phyloP scores from a whole-genome alignment of 2,888 invertebrate species.

The Thumatha senex region DNA sequence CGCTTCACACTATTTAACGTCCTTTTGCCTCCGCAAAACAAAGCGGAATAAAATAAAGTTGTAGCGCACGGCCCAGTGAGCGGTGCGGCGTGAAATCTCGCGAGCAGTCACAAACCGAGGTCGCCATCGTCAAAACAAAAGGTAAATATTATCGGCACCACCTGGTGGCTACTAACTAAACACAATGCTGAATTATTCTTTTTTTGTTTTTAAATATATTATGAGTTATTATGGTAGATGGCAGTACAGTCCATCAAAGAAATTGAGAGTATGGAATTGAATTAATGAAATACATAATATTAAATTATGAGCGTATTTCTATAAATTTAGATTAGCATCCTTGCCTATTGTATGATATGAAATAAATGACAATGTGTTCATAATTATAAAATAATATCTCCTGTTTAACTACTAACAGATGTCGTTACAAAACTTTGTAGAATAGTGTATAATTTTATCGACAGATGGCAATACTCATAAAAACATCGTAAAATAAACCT shows the following conservation, averaged over 20 bases:
- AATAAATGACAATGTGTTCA: too few species aligned
- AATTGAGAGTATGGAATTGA: too few species aligned
- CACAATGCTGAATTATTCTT: conserved; percentile 11
- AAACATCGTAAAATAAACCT: too few species aligned
- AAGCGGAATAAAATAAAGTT: conserved; percentile 71
- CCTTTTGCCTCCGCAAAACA: conserved; percentile 82
- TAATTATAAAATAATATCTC: too few species aligned
- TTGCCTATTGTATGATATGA: too few species aligned
- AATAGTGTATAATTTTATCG: too few species aligned
- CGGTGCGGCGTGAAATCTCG: conserved; percentile 46
- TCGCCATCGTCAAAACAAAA: conserved; percentile 49
- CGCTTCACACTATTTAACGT: conserved; percentile 46
- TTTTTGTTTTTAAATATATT: conserved; percentile 3
- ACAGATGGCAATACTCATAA: too few species aligned
- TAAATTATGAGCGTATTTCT: too few species aligned
- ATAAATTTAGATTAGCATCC: too few species aligned
- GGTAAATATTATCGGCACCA: conserved; percentile 41
- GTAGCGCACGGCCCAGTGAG: neutral
- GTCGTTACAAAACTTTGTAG: too few species aligned
- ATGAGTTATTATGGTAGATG: conserved; percentile 19
- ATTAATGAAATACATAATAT: too few species aligned
- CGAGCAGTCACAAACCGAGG: conserved; percentile 50
- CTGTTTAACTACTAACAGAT: too few species aligned
- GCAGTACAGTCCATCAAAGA: conserved; percentile 13
- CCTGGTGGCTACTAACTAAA: conserved; percentile 43